Evolutionary conservation across 2,797 vertebrate genomes (phyloP).

Genomic region (Diglossa cyanea): DNA sequence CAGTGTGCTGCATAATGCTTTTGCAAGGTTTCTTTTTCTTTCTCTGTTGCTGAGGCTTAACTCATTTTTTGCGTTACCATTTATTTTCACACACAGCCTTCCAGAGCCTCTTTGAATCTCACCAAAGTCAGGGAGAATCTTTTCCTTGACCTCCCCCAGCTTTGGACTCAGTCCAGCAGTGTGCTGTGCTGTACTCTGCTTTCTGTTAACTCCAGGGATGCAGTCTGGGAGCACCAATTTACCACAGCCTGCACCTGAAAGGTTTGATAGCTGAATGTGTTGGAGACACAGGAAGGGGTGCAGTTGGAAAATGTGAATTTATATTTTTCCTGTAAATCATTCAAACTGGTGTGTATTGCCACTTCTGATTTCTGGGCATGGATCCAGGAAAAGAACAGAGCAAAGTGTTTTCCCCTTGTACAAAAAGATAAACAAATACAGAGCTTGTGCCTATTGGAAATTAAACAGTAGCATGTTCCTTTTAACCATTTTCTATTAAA

Average conservation of each 20-base stretch:
- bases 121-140: not conserved
- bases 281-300: not conserved
- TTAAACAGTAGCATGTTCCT: not conserved
- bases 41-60: not conserved
- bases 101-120: not conserved
- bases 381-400: not conserved
- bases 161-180: not conserved
- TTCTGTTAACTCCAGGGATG: not conserved
- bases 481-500: not conserved
- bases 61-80: rapidly evolving
- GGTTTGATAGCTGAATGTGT: not conserved
- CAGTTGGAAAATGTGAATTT: not conserved
- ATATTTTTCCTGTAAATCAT: not conserved
- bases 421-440: not conserved
- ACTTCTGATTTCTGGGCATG: constrained; percentile 16
- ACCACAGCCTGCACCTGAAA: not conserved
- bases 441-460: not conserved
- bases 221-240: not conserved
- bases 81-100: not conserved
- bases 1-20: not conserved
- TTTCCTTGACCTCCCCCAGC: not conserved
- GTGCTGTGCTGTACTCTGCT: not conserved
- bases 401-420: not conserved
- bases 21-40: not conserved
- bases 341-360: not conserved